A percentile compares a stretch with the other conserved stretches of the same genome.
These are phyloP conservation scores for Panthera tigris DNA, from an alignment of 2,113 vertebrate species.

Conservation along the genomic window DNA sequence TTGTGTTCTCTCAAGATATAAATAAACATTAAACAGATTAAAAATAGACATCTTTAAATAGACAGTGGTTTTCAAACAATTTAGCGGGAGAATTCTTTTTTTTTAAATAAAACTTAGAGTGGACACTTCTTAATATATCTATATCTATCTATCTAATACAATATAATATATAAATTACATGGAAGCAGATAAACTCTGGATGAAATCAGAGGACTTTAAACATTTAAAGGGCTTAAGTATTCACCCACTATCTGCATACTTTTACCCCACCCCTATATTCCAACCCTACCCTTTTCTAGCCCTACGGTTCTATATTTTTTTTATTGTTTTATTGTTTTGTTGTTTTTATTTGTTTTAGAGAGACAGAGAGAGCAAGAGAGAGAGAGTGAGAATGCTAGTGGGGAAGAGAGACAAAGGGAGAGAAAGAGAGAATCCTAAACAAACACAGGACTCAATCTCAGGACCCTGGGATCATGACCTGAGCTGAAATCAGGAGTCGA, in stretches of 20 bases:
- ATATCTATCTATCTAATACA: not conserved
- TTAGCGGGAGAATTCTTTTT: not conserved
- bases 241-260: not conserved
- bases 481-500: too few relatives aligned
- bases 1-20: too few relatives aligned
- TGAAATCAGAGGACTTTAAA: not conserved
- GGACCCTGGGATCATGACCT: too few relatives aligned
- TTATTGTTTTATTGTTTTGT: too few relatives aligned
- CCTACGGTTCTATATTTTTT: not conserved
- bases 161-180: not conserved
- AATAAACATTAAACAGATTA: not conserved
- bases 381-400: too few relatives aligned
- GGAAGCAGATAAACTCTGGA: not conserved
- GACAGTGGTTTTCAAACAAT: not conserved
- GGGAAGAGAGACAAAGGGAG: too few relatives aligned
- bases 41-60: not conserved
- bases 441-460: too few relatives aligned
- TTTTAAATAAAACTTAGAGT: not conserved
- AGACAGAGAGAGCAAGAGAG: too few relatives aligned
- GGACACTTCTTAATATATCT: not conserved
- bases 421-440: too few relatives aligned
- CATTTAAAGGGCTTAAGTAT: not conserved
- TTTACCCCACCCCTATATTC: not conserved
- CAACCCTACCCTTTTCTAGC: not conserved
- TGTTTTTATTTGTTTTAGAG: too few relatives aligned